Conservation (phyloP, 2,113 vertebrate species). For the Galbula dea region DNA sequence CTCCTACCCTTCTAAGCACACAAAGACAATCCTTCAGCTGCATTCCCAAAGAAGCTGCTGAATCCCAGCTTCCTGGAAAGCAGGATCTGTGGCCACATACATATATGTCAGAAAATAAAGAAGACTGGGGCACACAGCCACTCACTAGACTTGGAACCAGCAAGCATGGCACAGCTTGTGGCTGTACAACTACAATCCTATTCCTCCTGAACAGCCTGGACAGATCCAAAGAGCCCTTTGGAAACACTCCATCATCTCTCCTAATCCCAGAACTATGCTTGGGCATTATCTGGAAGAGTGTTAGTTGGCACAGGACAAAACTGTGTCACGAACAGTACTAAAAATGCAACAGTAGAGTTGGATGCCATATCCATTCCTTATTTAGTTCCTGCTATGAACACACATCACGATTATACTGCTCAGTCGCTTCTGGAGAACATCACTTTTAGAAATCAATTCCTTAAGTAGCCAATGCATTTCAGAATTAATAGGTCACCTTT, state of each 20-base stretch:
- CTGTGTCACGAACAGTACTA: conserved; percentile 17
- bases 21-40: neutral
- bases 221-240: conserved; percentile 9
- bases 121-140: neutral
- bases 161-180: neutral
- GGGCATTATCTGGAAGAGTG: conserved; percentile 2
- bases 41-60: neutral
- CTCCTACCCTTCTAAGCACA: neutral
- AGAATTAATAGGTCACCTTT: neutral
- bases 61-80: conserved; percentile 20
- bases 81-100: neutral
- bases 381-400: conserved; percentile 17
- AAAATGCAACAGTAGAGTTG: neutral
- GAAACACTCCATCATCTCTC: neutral
- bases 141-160: neutral
- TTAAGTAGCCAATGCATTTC: neutral
- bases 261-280: conserved; percentile 31
- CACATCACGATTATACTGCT: neutral
- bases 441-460: neutral
- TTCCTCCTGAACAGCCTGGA: neutral
- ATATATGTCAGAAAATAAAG: neutral
- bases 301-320: conserved; percentile 38
- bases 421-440: neutral
- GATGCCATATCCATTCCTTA: neutral
- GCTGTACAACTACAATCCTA: conserved; percentile 5